Conservation (phyloP, 2,797 vertebrate genomes). For the Mycteria americana region DNA sequence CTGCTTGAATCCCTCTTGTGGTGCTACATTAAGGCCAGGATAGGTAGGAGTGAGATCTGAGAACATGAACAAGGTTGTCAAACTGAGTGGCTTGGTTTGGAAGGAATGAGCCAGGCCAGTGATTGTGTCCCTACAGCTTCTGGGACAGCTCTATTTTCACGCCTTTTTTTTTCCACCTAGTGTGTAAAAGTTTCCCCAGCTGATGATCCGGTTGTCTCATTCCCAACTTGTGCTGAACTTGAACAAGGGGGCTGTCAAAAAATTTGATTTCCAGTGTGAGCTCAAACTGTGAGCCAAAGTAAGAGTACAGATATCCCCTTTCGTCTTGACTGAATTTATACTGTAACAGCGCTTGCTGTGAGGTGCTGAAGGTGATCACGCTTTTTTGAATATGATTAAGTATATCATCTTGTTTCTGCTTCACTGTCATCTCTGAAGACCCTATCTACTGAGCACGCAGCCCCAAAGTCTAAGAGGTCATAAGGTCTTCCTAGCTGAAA, state of each 20-base stretch:
- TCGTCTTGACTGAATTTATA: not conserved
- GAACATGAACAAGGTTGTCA: fast-evolving
- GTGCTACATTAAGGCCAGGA: not conserved
- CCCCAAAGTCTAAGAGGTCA: not conserved
- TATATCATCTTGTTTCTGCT: not conserved
- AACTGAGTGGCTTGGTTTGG: not conserved
- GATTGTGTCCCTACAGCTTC: fast-evolving
- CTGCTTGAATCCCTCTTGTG: fast-evolving
- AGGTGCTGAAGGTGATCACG: constrained; percentile 27
- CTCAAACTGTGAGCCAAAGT: constrained; percentile 29
- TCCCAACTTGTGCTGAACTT: constrained; percentile 5
- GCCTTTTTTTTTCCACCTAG: not conserved
- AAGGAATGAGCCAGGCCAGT: not conserved
- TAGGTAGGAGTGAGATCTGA: not conserved
- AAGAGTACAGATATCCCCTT: not conserved
- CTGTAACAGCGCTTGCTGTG: not conserved
- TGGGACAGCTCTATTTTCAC: not conserved
- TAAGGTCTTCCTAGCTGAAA: not conserved
- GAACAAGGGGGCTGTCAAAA: constrained; percentile 17
- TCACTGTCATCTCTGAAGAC: constrained; percentile 19
- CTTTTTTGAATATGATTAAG: constrained; percentile 33
- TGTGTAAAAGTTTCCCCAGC: not conserved
- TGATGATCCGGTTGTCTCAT: not conserved
- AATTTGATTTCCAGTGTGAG: not conserved
- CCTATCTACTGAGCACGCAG: not conserved